Base-by-base conservation (phyloP, 2,888 invertebrate genomes). In the Ashinkailepas kermadecensis region DNA sequence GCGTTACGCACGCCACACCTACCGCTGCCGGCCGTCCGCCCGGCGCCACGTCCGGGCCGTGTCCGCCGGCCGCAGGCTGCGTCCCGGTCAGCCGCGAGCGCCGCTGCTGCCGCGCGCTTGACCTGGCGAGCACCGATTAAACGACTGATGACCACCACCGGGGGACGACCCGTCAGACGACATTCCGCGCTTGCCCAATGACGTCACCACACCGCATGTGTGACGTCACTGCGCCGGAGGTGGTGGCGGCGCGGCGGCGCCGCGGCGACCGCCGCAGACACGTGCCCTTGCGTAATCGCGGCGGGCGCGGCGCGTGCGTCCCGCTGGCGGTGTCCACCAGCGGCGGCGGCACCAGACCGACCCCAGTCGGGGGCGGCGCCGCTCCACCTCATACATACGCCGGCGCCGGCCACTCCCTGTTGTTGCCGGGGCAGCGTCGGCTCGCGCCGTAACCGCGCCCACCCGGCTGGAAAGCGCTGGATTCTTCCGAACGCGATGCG, bases 131-230 rank as follows among this genome's bases (percentile, higher is more conserved):
- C 70, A 23, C 39, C 70, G 70, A 70, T 70, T 70, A 70, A 39
- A 70, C 70, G 70, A 70, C 70, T 70, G 70, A 70, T 70, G 70
- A 70, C 25, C 70, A 39, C 70, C 70, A 39, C 70, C 25, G 23
- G 25, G 39, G 70, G 70, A 70, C 70, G 39, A 70, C 70, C 39
- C 70, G 70, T 70, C 70, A 70, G 70, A 70, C 70, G 70, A 70
- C 70, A 70, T 70, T 70, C 70, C 70, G 23, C 70, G 70, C 70
- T 70, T 1, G 70, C 25, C 39, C 7, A 6, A 39, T 70, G 70
- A 70, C 70, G 70, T 70, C 70, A 39, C 39, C 39, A 39, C 39
- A 4, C 39, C 39, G 39, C 39, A 39, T 4, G 39, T 39, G 39
- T 39, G 39, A 39, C 39, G 39, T 39, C 39, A 70, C 39, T 0